Conservation (phyloP, 2,113 vertebrate species). For the Paramisgurnus dabryanus region DNA sequence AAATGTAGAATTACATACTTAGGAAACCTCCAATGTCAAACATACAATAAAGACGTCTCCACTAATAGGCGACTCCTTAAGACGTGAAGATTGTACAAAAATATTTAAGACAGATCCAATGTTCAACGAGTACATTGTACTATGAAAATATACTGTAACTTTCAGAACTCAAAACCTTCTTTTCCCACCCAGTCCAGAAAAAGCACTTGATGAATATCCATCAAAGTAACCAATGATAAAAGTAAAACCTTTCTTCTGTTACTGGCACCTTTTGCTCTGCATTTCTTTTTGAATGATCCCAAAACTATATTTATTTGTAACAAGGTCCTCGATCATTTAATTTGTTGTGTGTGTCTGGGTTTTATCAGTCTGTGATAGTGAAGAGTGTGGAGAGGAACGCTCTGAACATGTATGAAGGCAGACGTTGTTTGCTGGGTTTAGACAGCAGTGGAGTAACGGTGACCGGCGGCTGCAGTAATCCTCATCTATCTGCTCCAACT, state of each 20-base stretch:
- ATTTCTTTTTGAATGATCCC: too few species aligned
- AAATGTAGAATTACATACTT: background rate
- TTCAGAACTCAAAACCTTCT: too few species aligned
- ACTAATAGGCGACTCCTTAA: background rate
- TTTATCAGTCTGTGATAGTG: constrained; percentile 92
- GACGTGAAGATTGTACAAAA: background rate
- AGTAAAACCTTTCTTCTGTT: too few species aligned
- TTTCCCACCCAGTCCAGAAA: too few species aligned
- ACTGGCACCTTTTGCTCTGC: too few species aligned
- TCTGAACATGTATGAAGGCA: constrained; percentile 98
- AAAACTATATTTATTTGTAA: too few species aligned
- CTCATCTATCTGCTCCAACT: constrained; percentile 61
- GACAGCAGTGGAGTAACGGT: constrained; percentile 88
- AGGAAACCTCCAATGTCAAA: background rate
- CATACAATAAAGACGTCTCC: background rate
- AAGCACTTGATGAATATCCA: too few species aligned
- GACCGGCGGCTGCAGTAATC: constrained; percentile 59
- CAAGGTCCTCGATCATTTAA: too few species aligned
- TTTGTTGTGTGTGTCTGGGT: constrained; percentile 12
- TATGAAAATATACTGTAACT: too few species aligned
- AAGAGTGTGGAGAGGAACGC: constrained; percentile 99
- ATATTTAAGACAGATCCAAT: too few species aligned
- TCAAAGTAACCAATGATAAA: too few species aligned
- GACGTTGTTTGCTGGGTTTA: constrained; percentile 93
- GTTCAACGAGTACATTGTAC: too few species aligned